Conservation (phyloP, 2,797 vertebrate genomes). For the Phataginus tricuspis region DNA sequence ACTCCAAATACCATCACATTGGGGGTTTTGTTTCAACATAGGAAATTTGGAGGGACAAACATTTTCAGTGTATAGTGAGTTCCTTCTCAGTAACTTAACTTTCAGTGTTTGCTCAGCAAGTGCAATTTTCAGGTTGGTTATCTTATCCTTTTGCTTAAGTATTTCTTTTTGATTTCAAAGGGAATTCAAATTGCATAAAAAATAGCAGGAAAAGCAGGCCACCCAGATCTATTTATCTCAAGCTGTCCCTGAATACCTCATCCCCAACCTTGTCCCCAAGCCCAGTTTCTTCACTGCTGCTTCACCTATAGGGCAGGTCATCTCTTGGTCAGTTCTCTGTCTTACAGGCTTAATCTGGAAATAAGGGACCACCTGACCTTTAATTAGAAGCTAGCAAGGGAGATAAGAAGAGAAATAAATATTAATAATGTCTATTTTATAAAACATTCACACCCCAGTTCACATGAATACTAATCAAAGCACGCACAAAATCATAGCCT, state of each 20-base stretch:
- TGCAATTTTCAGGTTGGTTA: background rate
- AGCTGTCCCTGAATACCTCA: background rate
- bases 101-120: background rate
- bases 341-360: background rate
- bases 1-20: background rate
- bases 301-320: background rate
- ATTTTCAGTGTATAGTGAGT: background rate
- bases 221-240: background rate
- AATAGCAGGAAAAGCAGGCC: background rate
- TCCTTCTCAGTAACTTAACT: background rate
- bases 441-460: background rate
- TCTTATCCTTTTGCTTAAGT: background rate
- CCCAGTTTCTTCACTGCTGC: background rate
- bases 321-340: background rate
- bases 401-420: slow-evolving; percentile 31
- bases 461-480: slow-evolving; percentile 51
- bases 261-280: background rate
- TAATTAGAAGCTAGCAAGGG: slow-evolving; percentile 8
- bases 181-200: background rate
- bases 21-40: background rate
- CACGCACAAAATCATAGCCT: background rate
- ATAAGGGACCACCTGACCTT: background rate
- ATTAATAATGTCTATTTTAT: slow-evolving; percentile 54
- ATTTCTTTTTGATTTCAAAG: background rate
- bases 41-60: background rate